A percentile compares a stretch with the other conserved stretches of the same genome.
These are phyloP conservation scores for Nannoperca australis DNA, from an alignment of 2,797 vertebrate species.

Conservation along the genomic window DNA sequence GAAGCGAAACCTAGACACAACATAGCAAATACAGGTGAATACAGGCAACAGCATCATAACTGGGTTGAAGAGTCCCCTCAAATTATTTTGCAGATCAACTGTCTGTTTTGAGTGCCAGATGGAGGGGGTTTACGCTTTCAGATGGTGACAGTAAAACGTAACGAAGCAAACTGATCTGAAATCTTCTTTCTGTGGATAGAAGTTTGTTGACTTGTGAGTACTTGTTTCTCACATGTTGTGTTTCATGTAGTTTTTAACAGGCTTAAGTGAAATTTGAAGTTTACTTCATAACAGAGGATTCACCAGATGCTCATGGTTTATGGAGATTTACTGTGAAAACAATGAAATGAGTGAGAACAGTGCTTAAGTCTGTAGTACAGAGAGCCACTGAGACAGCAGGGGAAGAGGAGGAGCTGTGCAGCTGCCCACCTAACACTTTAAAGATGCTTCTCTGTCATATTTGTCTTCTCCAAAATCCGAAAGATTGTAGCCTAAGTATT, in stretches of 20 bases:
- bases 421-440: background rate
- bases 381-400: constrained; percentile 3
- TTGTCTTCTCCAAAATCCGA: background rate
- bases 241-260: constrained; percentile 13
- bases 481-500: background rate
- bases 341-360: constrained; percentile 7
- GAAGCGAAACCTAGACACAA: constrained; percentile 91
- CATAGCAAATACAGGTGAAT: constrained; percentile 1
- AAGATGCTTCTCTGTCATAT: background rate
- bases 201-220: background rate
- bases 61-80: background rate
- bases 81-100: background rate
- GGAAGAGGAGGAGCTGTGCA: background rate
- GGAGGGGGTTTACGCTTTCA: background rate
- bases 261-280: constrained; percentile 15
- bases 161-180: background rate
- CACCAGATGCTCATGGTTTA: constrained; percentile 30
- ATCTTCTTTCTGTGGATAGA: background rate
- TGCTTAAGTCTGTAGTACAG: background rate
- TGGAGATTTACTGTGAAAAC: constrained; percentile 27
- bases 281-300: constrained; percentile 10
- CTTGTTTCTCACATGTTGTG: background rate
- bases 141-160: background rate
- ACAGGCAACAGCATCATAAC: background rate
- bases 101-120: background rate